Conservation (phyloP, 2,797 vertebrate genomes). For the Tragopan temminckii region DNA sequence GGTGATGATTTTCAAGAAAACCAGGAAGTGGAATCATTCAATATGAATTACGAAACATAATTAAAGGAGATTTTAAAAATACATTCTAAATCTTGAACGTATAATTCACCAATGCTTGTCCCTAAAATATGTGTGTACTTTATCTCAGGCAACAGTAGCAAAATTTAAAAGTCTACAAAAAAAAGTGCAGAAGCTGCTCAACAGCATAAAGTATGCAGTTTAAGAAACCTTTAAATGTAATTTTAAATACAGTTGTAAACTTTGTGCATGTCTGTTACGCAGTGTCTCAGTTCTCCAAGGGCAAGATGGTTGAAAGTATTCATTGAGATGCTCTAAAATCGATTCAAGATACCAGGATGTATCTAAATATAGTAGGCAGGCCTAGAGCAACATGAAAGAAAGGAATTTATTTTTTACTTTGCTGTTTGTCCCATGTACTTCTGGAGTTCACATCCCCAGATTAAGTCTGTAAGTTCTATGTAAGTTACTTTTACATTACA, state of each 20-base stretch:
- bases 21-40: background rate
- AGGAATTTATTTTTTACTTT: background rate
- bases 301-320: background rate
- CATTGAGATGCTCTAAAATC: background rate
- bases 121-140: background rate
- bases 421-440: background rate
- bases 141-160: background rate
- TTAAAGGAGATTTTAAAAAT: background rate
- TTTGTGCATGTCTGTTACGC: background rate
- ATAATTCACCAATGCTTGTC: background rate
- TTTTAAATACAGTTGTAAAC: background rate
- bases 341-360: background rate
- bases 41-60: background rate
- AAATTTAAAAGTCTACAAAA: background rate
- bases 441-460: background rate
- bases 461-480: background rate
- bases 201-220: rapidly evolving
- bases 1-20: background rate
- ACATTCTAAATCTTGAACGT: background rate
- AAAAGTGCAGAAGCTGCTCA: background rate
- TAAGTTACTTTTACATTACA: background rate
- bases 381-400: background rate
- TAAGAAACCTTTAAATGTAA: background rate
- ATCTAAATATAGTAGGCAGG: background rate
- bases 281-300: background rate